A percentile compares a stretch with the other conserved stretches of the same genome.
These are phyloP conservation scores for Sinocyclocheilus grahami DNA, from an alignment of 2,113 vertebrate species.

Conservation along the genomic window DNA sequence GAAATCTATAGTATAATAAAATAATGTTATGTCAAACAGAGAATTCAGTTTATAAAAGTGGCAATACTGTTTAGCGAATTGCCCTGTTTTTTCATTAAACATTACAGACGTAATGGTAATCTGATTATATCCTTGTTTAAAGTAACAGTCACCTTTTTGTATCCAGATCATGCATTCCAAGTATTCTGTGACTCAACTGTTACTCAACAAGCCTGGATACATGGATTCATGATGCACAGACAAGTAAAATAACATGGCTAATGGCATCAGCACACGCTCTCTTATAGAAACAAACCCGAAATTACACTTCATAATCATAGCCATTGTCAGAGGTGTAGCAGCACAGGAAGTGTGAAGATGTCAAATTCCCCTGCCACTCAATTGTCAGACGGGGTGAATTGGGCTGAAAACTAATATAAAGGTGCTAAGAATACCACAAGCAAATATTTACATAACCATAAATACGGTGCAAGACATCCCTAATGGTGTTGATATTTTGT, in stretches of 20 bases:
- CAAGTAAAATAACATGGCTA: background rate
- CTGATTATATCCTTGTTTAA: background rate
- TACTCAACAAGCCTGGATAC: background rate
- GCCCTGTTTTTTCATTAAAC: background rate
- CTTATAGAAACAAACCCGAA: slow-evolving; percentile 8
- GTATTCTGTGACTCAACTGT: background rate
- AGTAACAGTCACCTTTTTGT: background rate
- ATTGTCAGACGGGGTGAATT: slow-evolving; percentile 34
- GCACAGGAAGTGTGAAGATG: slow-evolving; percentile 28
- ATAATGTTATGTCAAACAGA: background rate
- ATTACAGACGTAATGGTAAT: background rate
- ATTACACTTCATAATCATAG: slow-evolving; percentile 27
- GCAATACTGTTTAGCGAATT: background rate
- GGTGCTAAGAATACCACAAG: slow-evolving; percentile 46
- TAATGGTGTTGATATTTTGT: slow-evolving; percentile 63
- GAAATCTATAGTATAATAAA: background rate
- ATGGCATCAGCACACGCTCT: background rate
- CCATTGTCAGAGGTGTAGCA: slow-evolving; percentile 23
- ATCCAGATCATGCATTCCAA: background rate
- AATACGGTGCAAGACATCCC: slow-evolving; percentile 56
- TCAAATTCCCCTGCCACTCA: slow-evolving; percentile 43
- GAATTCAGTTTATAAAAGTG: background rate
- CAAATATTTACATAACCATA: slow-evolving; percentile 64
- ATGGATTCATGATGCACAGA: background rate
- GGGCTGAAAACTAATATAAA: slow-evolving; percentile 48